These are phyloP conservation scores for Callipepla squamata DNA, from an alignment of 2,113 vertebrate genomes.

Conservation along the genomic window DNA sequence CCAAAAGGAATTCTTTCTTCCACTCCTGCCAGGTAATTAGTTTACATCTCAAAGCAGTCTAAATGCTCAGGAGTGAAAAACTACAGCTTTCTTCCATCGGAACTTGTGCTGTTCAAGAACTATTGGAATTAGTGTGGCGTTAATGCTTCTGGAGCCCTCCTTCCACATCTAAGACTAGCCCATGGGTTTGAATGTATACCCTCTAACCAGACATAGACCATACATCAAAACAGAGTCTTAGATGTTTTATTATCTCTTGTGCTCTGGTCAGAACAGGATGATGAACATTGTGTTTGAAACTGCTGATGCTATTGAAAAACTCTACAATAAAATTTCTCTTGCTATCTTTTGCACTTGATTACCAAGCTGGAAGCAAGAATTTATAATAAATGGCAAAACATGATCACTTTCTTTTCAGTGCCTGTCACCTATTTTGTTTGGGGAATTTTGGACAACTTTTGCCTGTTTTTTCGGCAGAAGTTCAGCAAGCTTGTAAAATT, in stretches of 20 bases:
- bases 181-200: constrained; percentile 15
- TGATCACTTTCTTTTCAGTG: constrained; percentile 52
- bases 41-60: background rate
- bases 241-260: constrained; percentile 69
- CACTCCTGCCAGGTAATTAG: background rate
- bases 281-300: constrained; percentile 71
- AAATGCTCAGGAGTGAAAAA: background rate
- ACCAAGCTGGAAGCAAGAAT: constrained; percentile 59
- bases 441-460: constrained; percentile 15
- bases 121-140: background rate
- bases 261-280: constrained; percentile 51
- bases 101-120: background rate
- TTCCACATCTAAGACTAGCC: background rate
- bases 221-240: constrained; percentile 68
- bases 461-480: constrained; percentile 1
- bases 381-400: constrained; percentile 69
- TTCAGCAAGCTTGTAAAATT: background rate
- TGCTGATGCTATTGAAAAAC: constrained; percentile 68
- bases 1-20: background rate
- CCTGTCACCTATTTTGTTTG: constrained; percentile 41
- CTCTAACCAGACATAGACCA: constrained; percentile 31
- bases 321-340: constrained; percentile 49
- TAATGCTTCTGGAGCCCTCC: background rate
- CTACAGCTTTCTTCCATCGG: background rate
- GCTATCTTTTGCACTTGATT: constrained; percentile 66